Evolutionary conservation across 2,888 invertebrate genomes (phyloP).

Genomic region (Lordiphosa andalusiaca): DNA sequence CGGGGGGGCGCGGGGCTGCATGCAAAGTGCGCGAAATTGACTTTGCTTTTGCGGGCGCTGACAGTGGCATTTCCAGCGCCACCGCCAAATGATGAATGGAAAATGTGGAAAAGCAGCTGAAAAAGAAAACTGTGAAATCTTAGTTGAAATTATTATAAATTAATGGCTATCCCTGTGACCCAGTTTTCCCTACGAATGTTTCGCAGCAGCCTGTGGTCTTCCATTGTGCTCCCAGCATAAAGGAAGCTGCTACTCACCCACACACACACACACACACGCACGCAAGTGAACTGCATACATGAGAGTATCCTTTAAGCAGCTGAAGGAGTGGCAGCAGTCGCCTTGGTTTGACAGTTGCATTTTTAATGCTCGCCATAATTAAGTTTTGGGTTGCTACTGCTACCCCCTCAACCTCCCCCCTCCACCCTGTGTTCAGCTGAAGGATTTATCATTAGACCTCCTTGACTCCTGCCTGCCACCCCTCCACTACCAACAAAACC

Average conservation of each 20-base stretch:
- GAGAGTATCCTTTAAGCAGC: slow-evolving; percentile 51
- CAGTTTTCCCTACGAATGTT: slow-evolving; percentile 58
- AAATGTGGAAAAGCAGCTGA: slow-evolving; percentile 48
- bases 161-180: slow-evolving; percentile 74
- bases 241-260: slow-evolving; percentile 32
- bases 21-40: slow-evolving; percentile 75
- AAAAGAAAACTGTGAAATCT: slow-evolving; percentile 73
- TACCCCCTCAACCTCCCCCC: no score
- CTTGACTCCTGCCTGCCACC: no score
- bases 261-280: slow-evolving; percentile 20
- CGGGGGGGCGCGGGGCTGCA: slow-evolving; percentile 18
- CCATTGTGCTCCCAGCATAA: slow-evolving; percentile 53
- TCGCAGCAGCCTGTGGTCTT: slow-evolving; percentile 45
- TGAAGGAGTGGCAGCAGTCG: slow-evolving; percentile 28
- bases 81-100: slow-evolving; percentile 64
- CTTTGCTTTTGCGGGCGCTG: slow-evolving; percentile 74
- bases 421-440: slow-evolving; percentile 31
- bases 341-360: slow-evolving; percentile 69
- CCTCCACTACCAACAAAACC: no score
- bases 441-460: slow-evolving; percentile 37
- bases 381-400: slow-evolving; percentile 67
- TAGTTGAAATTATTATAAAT: slow-evolving; percentile 75
- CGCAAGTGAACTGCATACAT: slow-evolving; percentile 6
- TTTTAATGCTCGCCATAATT: slow-evolving; percentile 70
- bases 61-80: slow-evolving; percentile 61